Conservation (phyloP, 2,797 vertebrate genomes). For the Rhinoraja longicauda region DNA sequence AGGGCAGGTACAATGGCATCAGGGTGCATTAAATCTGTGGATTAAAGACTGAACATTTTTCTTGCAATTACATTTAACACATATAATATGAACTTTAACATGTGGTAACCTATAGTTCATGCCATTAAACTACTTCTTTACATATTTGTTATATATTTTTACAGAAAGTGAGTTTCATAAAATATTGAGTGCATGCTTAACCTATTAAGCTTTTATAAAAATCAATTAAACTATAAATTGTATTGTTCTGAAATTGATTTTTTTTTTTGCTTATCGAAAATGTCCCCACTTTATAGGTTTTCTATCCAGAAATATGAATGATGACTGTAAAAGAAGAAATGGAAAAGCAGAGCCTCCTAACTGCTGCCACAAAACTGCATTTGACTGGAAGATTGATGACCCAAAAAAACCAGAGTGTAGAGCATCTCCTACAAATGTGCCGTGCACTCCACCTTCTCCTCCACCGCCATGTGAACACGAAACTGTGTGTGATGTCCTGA, state of each 20-base stretch:
- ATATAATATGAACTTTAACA: not conserved
- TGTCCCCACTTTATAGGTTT: not conserved
- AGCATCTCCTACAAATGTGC: conserved; percentile 13
- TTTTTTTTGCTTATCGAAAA: not conserved
- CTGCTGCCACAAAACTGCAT: conserved; percentile 21
- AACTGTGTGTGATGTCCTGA: not conserved
- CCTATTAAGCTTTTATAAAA: not conserved
- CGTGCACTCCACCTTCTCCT: not conserved
- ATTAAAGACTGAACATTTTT: not conserved
- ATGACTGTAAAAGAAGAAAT: conserved; percentile 21
- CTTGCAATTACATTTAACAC: not conserved
- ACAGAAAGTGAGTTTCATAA: not conserved
- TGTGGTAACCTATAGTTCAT: not conserved
- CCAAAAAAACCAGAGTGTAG: not conserved
- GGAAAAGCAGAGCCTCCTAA: not conserved
- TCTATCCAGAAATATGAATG: not conserved
- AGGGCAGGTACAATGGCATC: not conserved
- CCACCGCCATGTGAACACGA: not conserved
- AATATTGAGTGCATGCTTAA: not conserved
- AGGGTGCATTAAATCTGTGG: not conserved
- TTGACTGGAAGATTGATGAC: conserved; percentile 18
- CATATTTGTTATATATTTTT: not conserved
- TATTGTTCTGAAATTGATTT: not conserved
- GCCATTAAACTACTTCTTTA: too few species aligned
- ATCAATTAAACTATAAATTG: not conserved